Base-by-base conservation (phyloP, 2,888 invertebrate species). In the Lithophane socia region DNA sequence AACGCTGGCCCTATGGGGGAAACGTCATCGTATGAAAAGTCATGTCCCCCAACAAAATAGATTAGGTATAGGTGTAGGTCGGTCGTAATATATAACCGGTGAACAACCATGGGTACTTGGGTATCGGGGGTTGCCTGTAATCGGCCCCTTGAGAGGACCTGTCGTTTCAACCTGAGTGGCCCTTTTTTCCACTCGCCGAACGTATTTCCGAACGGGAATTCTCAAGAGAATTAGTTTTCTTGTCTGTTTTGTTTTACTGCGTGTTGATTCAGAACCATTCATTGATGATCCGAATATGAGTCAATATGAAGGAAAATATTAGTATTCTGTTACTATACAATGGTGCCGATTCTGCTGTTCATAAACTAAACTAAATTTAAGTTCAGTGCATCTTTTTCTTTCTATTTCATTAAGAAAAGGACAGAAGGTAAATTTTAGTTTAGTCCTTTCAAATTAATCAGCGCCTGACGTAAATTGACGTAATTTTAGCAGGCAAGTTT, bases 121-220 rank as follows among this genome's bases (percentile, higher is more conserved):
- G 69, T 84, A 77, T 80, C 67, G 70, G 68, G 80, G 86, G 86
- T 78, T 78, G 84, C 77, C 77, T 82, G 80, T 91, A 91, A 92
- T 91, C 84, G 87, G 64, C 81, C 92, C 86, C 87, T 16, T 18
- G 90, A 86, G 92, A 88, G 79, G 69, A 73, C 76, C 83, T 85
- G 89, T 88, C 91, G 86, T 87, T 87, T 84, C 88, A 86, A 84
- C 81, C 86, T 85, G 84, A 82, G 80, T 70, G 73, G 58, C 75
- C 80, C 85, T 75, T 82, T 85, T 80, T 85, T 79, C 81, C 68
- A 70, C 76, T 73, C 54, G 70, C 79, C 71, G 70, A 86, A 82
- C 80, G 66, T 78, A 79, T 79, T 83, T 85, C 78, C 77, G 67
- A 82, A 71, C 72, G 67, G 70, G 52, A 79, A 79, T 76, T 82